Evolutionary conservation across 1,140 invertebrate species (phyloP).

Genomic region (Bombus cullumanus): DNA sequence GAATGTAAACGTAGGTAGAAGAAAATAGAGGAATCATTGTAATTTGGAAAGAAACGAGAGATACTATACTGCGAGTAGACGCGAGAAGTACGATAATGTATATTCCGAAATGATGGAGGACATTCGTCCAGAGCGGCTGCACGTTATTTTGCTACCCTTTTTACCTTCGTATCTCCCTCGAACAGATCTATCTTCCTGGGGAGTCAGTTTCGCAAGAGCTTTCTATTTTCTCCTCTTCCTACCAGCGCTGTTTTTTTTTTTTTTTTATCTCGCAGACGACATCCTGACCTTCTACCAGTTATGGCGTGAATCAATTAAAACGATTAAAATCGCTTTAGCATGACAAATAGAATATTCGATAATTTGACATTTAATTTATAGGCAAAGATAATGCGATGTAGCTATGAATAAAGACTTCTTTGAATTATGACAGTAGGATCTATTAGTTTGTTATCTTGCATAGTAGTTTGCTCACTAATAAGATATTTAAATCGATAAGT

Average conservation of each 20-base stretch:
- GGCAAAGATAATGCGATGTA: neutral
- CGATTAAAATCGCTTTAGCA: neutral
- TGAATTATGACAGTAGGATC: neutral
- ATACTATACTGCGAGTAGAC: neutral
- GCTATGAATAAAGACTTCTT: neutral
- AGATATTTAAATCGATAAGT: no score
- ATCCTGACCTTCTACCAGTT: neutral
- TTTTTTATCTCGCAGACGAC: neutral
- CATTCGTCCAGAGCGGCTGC: neutral
- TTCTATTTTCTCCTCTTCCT: constrained; percentile 16
- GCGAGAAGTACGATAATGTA: neutral
- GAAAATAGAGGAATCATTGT: no score
- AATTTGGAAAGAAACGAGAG: neutral
- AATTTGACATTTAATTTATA: neutral
- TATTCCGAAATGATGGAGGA: neutral
- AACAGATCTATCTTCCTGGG: neutral
- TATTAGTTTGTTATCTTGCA: neutral
- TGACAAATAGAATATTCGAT: neutral
- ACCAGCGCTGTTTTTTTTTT: neutral
- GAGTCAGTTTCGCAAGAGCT: neutral
- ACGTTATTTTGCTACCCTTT: neutral
- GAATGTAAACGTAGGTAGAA: neutral
- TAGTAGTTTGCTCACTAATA: no score
- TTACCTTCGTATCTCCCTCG: neutral
- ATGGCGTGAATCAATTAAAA: neutral